Conservation (phyloP, 2,888 invertebrate genomes). For the Myopa testacea region DNA sequence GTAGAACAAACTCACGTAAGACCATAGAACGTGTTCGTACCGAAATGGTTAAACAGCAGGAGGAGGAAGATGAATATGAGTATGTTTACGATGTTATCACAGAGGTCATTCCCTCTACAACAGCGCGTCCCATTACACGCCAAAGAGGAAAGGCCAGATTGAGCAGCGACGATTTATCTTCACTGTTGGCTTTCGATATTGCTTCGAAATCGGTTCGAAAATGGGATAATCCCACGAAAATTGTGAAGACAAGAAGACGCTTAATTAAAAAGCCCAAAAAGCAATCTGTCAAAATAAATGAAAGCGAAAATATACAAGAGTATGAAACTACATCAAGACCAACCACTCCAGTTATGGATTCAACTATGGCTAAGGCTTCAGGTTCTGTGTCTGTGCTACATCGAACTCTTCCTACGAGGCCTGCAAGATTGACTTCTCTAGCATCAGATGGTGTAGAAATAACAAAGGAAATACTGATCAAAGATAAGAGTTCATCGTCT, state of each 20-base stretch:
- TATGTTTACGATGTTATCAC: conserved; percentile 52
- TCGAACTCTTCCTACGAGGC: not conserved
- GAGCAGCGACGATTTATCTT: conserved; percentile 60
- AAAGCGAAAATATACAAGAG: conserved; percentile 47
- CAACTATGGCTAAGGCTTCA: not conserved
- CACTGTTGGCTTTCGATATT: conserved; percentile 60
- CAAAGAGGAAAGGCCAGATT: conserved; percentile 59
- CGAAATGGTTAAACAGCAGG: conserved; percentile 53
- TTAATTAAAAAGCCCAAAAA: conserved; percentile 53
- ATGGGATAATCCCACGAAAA: conserved; percentile 43
- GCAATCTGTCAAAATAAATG: conserved; percentile 53
- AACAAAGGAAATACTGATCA: not conserved
- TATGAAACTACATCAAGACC: conserved; percentile 44
- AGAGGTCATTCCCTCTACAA: conserved; percentile 51
- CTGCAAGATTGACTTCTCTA: not conserved
- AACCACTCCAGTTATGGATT: conserved; percentile 12
- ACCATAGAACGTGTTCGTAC: conserved; percentile 54
- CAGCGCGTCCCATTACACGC: conserved; percentile 51
- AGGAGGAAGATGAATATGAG: conserved; percentile 54
- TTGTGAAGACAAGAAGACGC: conserved; percentile 52
- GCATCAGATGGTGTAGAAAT: not conserved
- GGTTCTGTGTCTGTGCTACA: not conserved
- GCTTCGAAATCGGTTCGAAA: conserved; percentile 49
- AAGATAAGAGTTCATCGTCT: not conserved
- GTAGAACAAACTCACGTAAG: conserved; percentile 49